Percentiles rank a stretch among this genome's conserved stretches.
phyloP scores from a whole-genome alignment of 2,888 invertebrate genomes.

The Cybosia mesomella region DNA sequence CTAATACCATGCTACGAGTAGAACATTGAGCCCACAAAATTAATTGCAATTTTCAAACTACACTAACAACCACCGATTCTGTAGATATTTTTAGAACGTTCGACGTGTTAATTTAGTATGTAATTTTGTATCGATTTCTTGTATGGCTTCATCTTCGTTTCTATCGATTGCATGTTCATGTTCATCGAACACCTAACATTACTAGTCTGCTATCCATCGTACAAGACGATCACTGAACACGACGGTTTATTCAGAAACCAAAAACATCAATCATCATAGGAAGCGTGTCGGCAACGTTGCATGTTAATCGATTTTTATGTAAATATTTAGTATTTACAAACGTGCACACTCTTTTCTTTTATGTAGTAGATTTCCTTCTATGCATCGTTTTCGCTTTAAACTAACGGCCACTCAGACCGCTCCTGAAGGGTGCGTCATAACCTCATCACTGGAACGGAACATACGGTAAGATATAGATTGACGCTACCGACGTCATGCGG shows the following conservation, averaged over 20 bases:
- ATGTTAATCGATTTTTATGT: constrained; percentile 55
- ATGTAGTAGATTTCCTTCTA: constrained; percentile 56
- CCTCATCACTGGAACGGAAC: constrained; percentile 23
- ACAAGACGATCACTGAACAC: constrained; percentile 42
- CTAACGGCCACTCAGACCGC: constrained; percentile 54
- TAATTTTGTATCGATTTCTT: constrained; percentile 52
- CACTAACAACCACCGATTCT: constrained; percentile 76
- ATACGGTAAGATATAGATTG: constrained; percentile 40
- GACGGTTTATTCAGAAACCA: constrained; percentile 64
- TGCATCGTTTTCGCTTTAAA: constrained; percentile 69
- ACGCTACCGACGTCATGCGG: constrained; percentile 11
- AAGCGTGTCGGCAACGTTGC: constrained; percentile 55
- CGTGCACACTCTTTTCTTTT: constrained; percentile 55
- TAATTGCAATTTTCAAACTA: constrained; percentile 66
- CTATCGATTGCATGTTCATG: constrained; percentile 69
- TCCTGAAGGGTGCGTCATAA: constrained; percentile 15
- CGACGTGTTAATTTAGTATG: constrained; percentile 64
- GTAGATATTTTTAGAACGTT: constrained; percentile 63
- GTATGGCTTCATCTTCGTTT: constrained; percentile 48
- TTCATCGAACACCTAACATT: constrained; percentile 60
- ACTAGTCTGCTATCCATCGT: constrained; percentile 63
- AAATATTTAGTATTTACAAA: constrained; percentile 54
- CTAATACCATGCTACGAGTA: constrained; percentile 82
- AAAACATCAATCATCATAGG: constrained; percentile 51
- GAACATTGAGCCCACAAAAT: constrained; percentile 84